A percentile compares a stretch with the other conserved stretches of the same genome.
Evolutionary conservation across 2,797 vertebrate species (phyloP).

Genomic region (Ptychobarbus kaznakovi): DNA sequence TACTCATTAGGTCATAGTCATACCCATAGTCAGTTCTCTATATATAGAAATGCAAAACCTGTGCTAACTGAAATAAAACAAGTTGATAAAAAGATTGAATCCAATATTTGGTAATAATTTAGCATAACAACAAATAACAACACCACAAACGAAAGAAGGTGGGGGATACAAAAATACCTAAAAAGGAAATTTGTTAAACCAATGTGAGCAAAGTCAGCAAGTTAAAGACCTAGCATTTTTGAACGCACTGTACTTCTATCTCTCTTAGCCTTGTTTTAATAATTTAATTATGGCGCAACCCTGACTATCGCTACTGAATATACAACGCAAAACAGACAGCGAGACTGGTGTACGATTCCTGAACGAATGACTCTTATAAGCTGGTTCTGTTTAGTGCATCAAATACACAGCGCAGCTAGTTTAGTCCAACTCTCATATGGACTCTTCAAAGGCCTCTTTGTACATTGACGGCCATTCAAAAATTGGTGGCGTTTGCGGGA

Average conservation of each 20-base stretch:
- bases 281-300: neutral
- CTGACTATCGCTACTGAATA: neutral
- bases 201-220: neutral
- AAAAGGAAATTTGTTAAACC: too few species aligned
- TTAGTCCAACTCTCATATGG: neutral
- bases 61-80: too few species aligned
- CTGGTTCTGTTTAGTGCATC: constrained; percentile 6
- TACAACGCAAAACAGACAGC: neutral
- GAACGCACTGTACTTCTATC: neutral
- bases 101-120: too few species aligned
- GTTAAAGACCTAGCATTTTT: neutral
- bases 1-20: too few species aligned
- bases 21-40: too few species aligned
- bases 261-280: neutral
- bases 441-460: constrained; percentile 5
- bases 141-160: too few species aligned
- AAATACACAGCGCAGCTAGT: neutral
- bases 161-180: too few species aligned
- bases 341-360: neutral
- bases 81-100: too few species aligned
- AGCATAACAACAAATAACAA: too few species aligned
- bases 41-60: too few species aligned
- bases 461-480: neutral
- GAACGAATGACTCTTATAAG: constrained; percentile 3
- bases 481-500: neutral